A percentile compares a stretch with the other conserved stretches of the same genome.
phyloP scores from a whole-genome alignment of 2,888 invertebrate species.

The Drosophila falleni region DNA sequence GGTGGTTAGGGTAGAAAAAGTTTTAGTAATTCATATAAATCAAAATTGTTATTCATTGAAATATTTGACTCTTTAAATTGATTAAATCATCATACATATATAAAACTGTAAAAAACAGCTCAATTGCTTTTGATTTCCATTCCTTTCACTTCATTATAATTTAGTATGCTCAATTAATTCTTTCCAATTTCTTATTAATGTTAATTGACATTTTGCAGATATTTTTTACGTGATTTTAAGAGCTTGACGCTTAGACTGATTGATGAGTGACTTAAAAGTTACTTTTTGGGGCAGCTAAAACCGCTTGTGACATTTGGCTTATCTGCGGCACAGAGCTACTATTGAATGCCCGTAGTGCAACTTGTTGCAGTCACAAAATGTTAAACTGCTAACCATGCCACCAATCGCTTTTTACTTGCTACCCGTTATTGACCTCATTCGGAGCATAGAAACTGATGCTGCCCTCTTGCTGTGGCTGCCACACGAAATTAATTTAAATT shows the following conservation, averaged over 20 bases:
- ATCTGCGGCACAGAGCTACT: slow-evolving; percentile 5
- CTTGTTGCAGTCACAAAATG: slow-evolving; percentile 25
- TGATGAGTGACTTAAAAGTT: slow-evolving; percentile 38
- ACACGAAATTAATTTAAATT: slow-evolving; percentile 76
- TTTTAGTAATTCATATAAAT: neutral
- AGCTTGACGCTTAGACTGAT: slow-evolving; percentile 27
- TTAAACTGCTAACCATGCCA: slow-evolving; percentile 12
- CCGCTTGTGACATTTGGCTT: slow-evolving; percentile 8
- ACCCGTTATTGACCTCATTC: slow-evolving; percentile 38
- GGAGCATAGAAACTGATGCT: slow-evolving; percentile 7
- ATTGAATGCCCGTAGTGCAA: slow-evolving; percentile 13
- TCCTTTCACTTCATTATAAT: neutral
- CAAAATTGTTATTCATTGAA: too few relatives aligned
- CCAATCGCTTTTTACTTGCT: slow-evolving; percentile 22
- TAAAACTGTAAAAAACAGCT: neutral
- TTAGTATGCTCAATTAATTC: neutral
- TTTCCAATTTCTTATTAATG: slow-evolving; percentile 5
- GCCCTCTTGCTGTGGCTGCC: slow-evolving; percentile 7
- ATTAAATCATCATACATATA: too few relatives aligned
- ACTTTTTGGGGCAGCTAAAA: neutral
- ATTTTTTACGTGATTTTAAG: neutral
- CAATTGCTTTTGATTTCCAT: neutral
- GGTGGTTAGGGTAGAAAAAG: neutral
- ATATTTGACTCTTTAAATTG: too few relatives aligned
- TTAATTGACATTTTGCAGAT: slow-evolving; percentile 10